Evolutionary conservation across 2,113 vertebrate genomes (phyloP).

Genomic region (Anoplopoma fimbria): DNA sequence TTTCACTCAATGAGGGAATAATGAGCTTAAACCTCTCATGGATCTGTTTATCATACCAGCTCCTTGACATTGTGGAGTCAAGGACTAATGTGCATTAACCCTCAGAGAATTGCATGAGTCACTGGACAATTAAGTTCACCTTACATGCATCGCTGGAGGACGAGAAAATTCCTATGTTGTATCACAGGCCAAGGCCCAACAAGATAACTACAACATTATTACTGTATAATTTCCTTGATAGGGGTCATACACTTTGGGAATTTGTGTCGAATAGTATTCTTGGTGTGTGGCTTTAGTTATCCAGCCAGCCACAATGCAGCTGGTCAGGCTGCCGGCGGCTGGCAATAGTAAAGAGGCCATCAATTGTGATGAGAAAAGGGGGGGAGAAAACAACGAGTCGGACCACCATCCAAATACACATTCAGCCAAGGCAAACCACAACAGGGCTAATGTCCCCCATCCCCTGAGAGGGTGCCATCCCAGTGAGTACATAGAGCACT

Average conservation of each 20-base stretch:
- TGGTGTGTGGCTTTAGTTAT: constrained; percentile 4
- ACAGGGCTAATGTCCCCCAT: not conserved
- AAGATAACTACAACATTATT: not conserved
- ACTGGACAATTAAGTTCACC: not conserved
- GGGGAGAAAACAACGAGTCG: not conserved
- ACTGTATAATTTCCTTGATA: not conserved
- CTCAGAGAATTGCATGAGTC: not conserved
- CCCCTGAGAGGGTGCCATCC: not conserved
- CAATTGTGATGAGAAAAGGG: not conserved
- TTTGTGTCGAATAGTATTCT: not conserved
- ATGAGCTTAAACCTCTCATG: constrained; percentile 40
- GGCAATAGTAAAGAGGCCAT: not conserved
- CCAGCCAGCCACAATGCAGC: constrained; percentile 1
- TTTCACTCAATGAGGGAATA: constrained; percentile 35
- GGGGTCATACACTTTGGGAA: not conserved
- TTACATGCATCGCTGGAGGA: not conserved
- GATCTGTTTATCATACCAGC: constrained; percentile 22
- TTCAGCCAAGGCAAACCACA: not conserved
- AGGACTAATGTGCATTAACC: constrained; percentile 28
- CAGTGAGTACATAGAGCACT: not conserved
- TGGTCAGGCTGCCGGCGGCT: not conserved
- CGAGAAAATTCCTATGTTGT: not conserved
- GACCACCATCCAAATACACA: not conserved
- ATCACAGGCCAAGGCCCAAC: not conserved
- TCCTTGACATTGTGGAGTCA: constrained; percentile 43